Conservation (phyloP, 1,140 invertebrate species). For the Neodiprion fabricii region DNA sequence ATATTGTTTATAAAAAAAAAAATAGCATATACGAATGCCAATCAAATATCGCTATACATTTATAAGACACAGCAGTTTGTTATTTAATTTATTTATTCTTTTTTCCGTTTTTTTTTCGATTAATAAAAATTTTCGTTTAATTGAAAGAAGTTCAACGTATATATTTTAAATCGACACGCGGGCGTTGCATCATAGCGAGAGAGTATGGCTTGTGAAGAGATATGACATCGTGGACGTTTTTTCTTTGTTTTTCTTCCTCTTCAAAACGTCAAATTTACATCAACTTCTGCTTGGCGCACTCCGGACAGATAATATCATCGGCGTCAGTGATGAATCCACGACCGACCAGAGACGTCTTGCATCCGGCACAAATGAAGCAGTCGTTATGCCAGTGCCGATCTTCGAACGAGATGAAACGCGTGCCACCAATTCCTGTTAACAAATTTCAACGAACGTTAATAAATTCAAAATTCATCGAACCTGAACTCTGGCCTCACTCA, state of each 20-base stretch:
- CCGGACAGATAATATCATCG: constrained; percentile 97
- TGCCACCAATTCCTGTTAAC: constrained; percentile 91
- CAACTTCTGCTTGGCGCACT: constrained; percentile 96
- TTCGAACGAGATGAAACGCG: constrained; percentile 99
- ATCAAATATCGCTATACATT: no score
- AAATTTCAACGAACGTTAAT: constrained; percentile 18
- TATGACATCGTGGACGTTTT: background rate
- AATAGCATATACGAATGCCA: no score
- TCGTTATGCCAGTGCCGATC: constrained; percentile 99
- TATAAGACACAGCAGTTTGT: no score
- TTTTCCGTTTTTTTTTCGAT: no score
- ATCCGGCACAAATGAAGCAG: constrained; percentile 97
- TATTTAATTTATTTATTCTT: no score
- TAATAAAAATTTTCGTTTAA: no score
- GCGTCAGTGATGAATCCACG: constrained; percentile 98
- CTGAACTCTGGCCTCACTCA: no score
- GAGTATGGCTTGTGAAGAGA: background rate
- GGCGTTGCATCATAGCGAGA: constrained; percentile 1
- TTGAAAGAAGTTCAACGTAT: no score
- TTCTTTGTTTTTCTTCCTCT: background rate
- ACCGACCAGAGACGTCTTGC: constrained; percentile 94
- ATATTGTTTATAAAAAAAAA: no score
- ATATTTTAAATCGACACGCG: background rate
- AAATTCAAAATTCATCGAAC: background rate
- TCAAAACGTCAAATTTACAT: constrained; percentile 69